Base-by-base conservation (phyloP, 2,113 vertebrate species). In the Todiramphus saurophagus region DNA sequence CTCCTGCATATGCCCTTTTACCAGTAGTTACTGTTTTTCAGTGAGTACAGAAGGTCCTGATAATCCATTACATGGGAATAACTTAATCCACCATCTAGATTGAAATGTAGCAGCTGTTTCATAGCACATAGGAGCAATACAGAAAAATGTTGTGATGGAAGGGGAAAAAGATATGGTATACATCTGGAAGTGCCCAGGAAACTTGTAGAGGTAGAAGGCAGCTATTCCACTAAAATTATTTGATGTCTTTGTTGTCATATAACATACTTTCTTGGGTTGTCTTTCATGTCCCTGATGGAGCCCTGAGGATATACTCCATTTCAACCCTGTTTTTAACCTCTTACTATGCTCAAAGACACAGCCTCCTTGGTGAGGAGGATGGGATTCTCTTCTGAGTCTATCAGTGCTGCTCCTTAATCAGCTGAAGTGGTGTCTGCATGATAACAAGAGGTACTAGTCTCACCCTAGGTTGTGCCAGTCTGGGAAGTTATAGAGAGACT, bases 271-370 rank as follows among this genome's bases (percentile, higher is more conserved):
- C 94, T 96, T 83, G 89, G 55, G 90, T 80, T 96, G 95, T 93
- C 94, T 97, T 97, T 97, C 95, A 97, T 97, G 97, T 97, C 53
- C 62, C 92, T 95, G 96, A 94, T 87, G 67, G 93, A 96, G 83
- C 93, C 96, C 96, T 85, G 79, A 96, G 97, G 97, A 96, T 96
- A 97, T 95, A 94, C 90, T 97, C 79, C 59, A 90, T 90, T 96
- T 97, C 94, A 96, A 64, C 95, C 74, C 92, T 91, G 76, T 89
- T 96, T 96, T 97, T 97, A 97, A 97, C 95, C 92, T 96, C 90
- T 96, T 28, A 17, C 89, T 93, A 43, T 89, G 89, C 97, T 97
- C 92, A 97, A 95, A 97, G 94, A 94, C 69, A 59, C 89, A 92
- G 88, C 62, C 56, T 96, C 53, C 93, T 92, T 91, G 90, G 85